Evolutionary conservation across 2,888 invertebrate genomes (phyloP).

Genomic region (Caenorhabditis japonica): DNA sequence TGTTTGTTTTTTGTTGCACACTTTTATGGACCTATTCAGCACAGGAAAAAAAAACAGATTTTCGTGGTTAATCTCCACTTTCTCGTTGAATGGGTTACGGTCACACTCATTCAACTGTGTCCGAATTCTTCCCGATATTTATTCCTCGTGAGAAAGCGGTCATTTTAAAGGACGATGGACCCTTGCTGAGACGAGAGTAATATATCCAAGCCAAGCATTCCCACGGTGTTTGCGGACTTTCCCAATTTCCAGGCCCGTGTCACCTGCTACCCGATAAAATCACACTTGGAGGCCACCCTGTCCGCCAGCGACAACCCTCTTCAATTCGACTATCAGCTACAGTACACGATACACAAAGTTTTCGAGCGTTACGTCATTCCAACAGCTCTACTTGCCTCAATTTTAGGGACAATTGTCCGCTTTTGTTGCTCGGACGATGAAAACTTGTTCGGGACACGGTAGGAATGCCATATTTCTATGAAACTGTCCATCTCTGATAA

Average conservation of each 20-base stretch:
- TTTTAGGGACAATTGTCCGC: constrained; percentile 23
- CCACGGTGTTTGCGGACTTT: no score
- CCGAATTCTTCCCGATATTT: no score
- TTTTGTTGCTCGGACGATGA: constrained; percentile 44
- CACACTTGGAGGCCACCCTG: constrained; percentile 27
- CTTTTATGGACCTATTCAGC: no score
- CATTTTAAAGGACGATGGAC: no score
- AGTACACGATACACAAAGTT: constrained; percentile 40
- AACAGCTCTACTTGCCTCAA: background rate
- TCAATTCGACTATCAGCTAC: constrained; percentile 49
- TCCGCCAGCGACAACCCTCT: constrained; percentile 38
- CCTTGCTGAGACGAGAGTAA: no score
- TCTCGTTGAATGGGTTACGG: no score
- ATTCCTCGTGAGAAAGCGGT: no score
- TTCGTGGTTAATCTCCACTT: no score
- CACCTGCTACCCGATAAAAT: constrained; percentile 38
- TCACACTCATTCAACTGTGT: no score
- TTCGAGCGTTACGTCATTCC: constrained; percentile 46
- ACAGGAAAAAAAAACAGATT: no score
- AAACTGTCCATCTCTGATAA: background rate
- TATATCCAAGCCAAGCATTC: no score
- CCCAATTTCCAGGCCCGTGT: constrained; percentile 47
- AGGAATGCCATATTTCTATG: background rate
- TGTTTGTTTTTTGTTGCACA: no score
- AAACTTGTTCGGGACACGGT: constrained; percentile 34